Evolutionary conservation across 2,888 invertebrate genomes (phyloP).

Genomic region (Caprella mutica): DNA sequence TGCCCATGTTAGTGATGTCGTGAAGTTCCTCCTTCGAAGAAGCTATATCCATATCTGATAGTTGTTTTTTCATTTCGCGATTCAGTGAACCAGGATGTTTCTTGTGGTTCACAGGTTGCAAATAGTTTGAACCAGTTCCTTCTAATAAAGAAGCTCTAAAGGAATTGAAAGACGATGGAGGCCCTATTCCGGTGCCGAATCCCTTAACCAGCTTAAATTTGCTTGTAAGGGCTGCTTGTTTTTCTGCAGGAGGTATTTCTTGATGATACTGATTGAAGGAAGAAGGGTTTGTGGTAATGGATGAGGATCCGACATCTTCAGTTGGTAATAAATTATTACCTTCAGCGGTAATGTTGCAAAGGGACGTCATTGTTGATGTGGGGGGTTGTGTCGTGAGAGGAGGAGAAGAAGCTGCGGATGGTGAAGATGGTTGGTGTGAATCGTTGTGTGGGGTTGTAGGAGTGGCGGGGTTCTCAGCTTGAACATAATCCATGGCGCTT

Average conservation of each 20-base stretch:
- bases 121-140: background rate
- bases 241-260: constrained; percentile 1
- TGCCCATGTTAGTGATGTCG: background rate
- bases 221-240: constrained; percentile 7
- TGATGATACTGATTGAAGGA: too few species aligned
- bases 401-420: constrained; percentile 22
- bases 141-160: constrained; percentile 6
- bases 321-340: constrained; percentile 14
- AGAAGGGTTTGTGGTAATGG: background rate
- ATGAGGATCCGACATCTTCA: constrained; percentile 12
- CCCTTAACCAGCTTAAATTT: background rate
- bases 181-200: background rate
- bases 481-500: too few species aligned
- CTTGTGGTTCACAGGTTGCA: too few species aligned
- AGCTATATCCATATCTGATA: constrained; percentile 5
- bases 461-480: background rate
- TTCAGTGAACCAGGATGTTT: background rate
- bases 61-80: background rate
- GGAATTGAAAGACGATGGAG: background rate
- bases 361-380: constrained; percentile 5
- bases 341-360: constrained; percentile 12
- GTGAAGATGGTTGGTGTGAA: constrained; percentile 11
- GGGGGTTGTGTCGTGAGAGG: constrained; percentile 20
- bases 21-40: background rate
- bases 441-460: constrained; percentile 1